Base-by-base conservation (phyloP, 2,888 invertebrate species). In the Heteromyza rotundicornis region DNA sequence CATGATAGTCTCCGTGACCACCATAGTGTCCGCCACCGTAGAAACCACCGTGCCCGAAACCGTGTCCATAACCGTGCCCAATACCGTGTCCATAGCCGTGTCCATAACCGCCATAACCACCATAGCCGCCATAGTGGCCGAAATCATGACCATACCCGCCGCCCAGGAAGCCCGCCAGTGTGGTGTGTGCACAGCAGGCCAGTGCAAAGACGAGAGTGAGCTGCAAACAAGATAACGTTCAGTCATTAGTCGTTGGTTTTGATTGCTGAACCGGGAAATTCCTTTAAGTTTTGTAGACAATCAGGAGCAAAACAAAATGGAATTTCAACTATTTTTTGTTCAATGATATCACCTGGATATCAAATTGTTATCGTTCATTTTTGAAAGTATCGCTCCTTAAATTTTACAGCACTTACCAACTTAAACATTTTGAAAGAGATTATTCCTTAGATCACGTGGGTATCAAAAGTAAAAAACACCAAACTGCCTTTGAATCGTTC, bases 341-440 rank as follows among this genome's bases (percentile, higher is more conserved):
- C n/a, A n/a, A n/a, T n/a, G n/a, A n/a, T n/a, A n/a, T n/a, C n/a
- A n/a, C n/a, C n/a, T n/a, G n/a, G n/a, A n/a, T n/a, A n/a, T n/a
- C n/a, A n/a, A n/a, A n/a, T 32, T 12, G 32, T 5, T 32, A 32
- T 32, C 5, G 32, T 12, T n/a, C n/a, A n/a, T n/a, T n/a, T n/a
- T n/a, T n/a, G n/a, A n/a, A n/a, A n/a, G n/a, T n/a, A n/a, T n/a
- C n/a, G n/a, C 19, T 44, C n/a, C 16, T 44, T 52, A 16, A 32
- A 17, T 36, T 10, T 3, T 56, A 52, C 57, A n/a, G 8, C 60
- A 69, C 74, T 71, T 63, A 74, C 74, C 67, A 64, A 64, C 68
- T 69, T 71, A 60, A 67, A 68, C 74, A 74, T 74, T 59, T 66
- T 66, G 50, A n/a, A n/a, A n/a, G n/a, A n/a, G n/a, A n/a, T n/a